Conservation (phyloP, 2,888 invertebrate species). For the Calliopum simillimum region DNA sequence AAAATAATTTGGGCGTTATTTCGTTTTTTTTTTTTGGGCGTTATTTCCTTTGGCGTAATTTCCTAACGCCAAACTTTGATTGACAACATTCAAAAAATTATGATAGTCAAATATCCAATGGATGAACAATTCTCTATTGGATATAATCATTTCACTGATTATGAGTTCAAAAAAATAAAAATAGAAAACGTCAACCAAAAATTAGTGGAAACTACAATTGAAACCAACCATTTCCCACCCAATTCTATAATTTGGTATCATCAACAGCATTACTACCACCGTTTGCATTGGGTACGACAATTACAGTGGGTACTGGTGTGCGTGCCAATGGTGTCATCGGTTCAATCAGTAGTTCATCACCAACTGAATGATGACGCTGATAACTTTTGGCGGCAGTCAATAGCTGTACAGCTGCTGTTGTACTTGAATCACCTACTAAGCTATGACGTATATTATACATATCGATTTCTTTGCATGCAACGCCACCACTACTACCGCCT, state of each 20-base stretch:
- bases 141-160: no score
- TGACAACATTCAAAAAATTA: no score
- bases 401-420: constrained; percentile 48
- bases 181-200: neutral
- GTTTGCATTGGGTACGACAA: constrained; percentile 63
- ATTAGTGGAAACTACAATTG: constrained; percentile 42
- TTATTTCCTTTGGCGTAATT: no score
- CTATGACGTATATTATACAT: constrained; percentile 52
- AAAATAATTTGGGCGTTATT: no score
- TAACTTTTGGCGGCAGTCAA: constrained; percentile 40
- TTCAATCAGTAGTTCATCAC: constrained; percentile 53
- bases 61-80: no score
- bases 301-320: constrained; percentile 58
- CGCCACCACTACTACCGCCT: constrained; percentile 37
- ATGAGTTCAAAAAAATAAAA: neutral
- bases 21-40: no score
- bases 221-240: constrained; percentile 48
- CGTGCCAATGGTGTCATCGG: constrained; percentile 46
- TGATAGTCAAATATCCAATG: no score
- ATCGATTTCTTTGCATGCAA: constrained; percentile 44
- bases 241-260: constrained; percentile 65
- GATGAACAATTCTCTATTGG: no score
- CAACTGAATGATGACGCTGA: constrained; percentile 48
- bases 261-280: constrained; percentile 55
- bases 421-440: constrained; percentile 51